Base-by-base conservation (phyloP, 2,797 vertebrate species). In the Megaceryle alcyon region DNA sequence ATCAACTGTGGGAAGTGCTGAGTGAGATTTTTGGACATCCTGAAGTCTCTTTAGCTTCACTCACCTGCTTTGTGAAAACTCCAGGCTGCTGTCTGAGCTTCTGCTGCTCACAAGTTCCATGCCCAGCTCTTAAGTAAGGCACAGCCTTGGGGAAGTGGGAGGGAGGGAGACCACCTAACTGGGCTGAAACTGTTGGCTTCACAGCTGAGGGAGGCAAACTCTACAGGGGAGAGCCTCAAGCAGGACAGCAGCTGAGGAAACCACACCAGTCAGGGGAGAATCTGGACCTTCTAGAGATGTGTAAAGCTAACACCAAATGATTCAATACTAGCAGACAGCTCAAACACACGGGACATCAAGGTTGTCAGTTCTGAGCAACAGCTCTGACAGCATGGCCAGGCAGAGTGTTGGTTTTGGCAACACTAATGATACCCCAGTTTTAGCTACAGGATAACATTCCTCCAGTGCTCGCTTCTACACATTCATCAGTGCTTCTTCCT, bases 61-160 rank as follows among this genome's bases (percentile, higher is more conserved):
- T 23, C 66, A 44, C 48, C 9, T 10, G 33, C 61, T 73, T 43
- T 29, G 33, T 48, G 26, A 54, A 54, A 81, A 16, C 39, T 31
- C 14, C 17, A 68, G 43, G 23, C 21, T 68, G 41, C 48, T 19
- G 18, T 53, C 31, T 7, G 43, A 54, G 44, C 31, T 70, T 33
- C 44, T 2, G 1, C 46, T 53, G 29, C 26, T 82, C 7, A 0
- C 1, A 3, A 17, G 14, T 25, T 26, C 64, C 49, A 14, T 5
- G 14, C 23, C 53, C 48, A 60, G 39, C 56, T 66, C 54, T 35
- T 17, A 41, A 26, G 59, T 9, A 22, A 72, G 9, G 29, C 16
- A 39, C 28, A 41, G 29, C 23, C 39, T 21, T 7, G 11, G 31
- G 18, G 31, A 39, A 70, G 19, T 3, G 2, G 8, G 16, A 20